These are phyloP conservation scores for Strongylocentrotus purpuratus DNA, from an alignment of 35 echinoderm and acorn worm species.

Conservation along the genomic window DNA sequence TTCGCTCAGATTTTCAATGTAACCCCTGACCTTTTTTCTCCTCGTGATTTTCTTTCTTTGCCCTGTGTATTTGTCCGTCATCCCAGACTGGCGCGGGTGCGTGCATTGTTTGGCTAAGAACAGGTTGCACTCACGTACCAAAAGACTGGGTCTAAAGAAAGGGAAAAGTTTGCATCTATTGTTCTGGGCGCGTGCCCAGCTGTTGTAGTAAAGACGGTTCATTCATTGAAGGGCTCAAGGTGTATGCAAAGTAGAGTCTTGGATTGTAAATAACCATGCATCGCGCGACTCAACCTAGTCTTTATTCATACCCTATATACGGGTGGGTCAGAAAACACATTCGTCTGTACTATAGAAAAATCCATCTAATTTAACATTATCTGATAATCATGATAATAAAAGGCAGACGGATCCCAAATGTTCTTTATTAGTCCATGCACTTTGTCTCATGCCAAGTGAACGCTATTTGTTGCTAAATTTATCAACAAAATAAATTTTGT, in stretches of 20 bases:
- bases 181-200: constrained; percentile 12
- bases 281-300: background rate
- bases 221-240: background rate
- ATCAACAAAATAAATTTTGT: too few relatives aligned
- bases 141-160: constrained; percentile 1
- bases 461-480: too few relatives aligned
- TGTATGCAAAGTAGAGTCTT: background rate
- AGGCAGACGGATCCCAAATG: too few relatives aligned
- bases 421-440: too few relatives aligned
- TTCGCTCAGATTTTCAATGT: background rate
- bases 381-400: too few relatives aligned
- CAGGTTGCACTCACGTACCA: constrained; percentile 30
- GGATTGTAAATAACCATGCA: background rate
- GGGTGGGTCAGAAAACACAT: too few relatives aligned
- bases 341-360: too few relatives aligned
- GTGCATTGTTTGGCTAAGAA: constrained; percentile 19
- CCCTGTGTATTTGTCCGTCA: background rate
- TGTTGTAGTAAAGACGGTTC: background rate
- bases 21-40: constrained; percentile 9
- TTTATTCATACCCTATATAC: background rate
- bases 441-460: too few relatives aligned
- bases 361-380: too few relatives aligned
- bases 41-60: constrained; percentile 16
- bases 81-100: constrained; percentile 8
- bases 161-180: background rate